Percentiles rank a stretch among this genome's conserved stretches.
Evolutionary conservation across 2,888 invertebrate genomes (phyloP).

Genomic region (Tuberolachnus salignus): DNA sequence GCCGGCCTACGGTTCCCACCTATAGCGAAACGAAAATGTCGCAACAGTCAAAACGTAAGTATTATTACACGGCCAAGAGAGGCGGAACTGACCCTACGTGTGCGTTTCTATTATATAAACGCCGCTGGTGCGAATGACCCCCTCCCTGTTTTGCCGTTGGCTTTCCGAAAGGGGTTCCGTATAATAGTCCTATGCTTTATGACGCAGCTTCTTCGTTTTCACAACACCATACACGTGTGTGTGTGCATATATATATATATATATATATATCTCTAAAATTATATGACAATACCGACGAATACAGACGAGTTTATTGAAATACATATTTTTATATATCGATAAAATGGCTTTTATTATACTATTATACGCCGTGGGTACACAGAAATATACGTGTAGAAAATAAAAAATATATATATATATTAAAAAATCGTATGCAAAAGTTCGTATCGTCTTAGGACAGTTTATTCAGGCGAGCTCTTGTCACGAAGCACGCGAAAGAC

Average conservation of each 20-base stretch:
- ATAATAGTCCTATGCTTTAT: not conserved
- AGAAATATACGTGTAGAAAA: not conserved
- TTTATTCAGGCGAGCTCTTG: constrained; percentile 56
- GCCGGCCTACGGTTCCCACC: constrained; percentile 53
- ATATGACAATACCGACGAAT: not conserved
- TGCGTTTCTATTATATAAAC: too few relatives aligned
- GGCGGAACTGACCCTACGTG: constrained; percentile 50
- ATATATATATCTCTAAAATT: not conserved
- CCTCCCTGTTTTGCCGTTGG: not conserved
- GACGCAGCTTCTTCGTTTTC: constrained; percentile 18
- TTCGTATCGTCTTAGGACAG: constrained; percentile 18
- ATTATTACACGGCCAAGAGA: constrained; percentile 25
- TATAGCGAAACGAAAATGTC: constrained; percentile 48
- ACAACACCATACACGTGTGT: not conserved
- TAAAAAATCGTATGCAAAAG: too few relatives aligned
- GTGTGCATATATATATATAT: not conserved
- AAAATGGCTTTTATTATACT: not conserved
- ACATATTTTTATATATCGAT: not conserved
- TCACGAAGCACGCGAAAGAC: constrained; percentile 71
- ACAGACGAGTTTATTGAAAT: not conserved
- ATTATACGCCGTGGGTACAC: too few relatives aligned
- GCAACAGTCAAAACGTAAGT: constrained; percentile 42
- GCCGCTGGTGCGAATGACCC: not conserved
- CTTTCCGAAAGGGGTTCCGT: not conserved
- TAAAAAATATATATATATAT: not conserved